These are phyloP conservation scores for Anhinga rufa DNA, from an alignment of 2,113 vertebrate species.

Conservation along the genomic window DNA sequence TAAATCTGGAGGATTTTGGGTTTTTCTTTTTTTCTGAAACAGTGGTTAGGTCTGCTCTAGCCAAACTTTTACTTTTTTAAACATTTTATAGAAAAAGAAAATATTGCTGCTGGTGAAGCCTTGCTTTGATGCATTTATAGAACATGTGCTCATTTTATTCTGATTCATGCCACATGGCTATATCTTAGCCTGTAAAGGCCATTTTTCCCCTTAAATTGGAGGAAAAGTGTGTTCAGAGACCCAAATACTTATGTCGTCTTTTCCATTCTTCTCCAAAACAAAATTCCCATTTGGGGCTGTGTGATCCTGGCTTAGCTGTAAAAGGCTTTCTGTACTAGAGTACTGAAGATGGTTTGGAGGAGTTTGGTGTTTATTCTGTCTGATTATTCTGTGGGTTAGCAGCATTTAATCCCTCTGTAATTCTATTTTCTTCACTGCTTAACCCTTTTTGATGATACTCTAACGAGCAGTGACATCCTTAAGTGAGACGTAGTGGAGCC, in stretches of 20 bases:
- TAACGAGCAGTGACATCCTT: neutral
- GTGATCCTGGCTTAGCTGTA: neutral
- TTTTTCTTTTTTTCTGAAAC: neutral
- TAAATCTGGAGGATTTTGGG: neutral
- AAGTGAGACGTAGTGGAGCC: neutral
- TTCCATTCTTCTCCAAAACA: neutral
- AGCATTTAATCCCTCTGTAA: neutral
- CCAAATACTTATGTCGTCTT: neutral
- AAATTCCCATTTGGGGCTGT: neutral
- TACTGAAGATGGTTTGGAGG: neutral
- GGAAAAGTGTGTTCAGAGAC: neutral
- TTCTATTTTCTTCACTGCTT: neutral
- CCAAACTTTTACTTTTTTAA: constrained; percentile 25
- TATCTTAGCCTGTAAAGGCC: neutral
- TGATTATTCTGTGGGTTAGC: neutral
- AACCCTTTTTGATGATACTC: neutral
- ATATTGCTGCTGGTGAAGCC: neutral
- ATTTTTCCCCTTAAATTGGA: neutral
- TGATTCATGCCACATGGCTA: constrained; percentile 3
- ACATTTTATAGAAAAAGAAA: constrained; percentile 32
- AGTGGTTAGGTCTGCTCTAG: neutral
- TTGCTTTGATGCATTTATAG: constrained; percentile 29
- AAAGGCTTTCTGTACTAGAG: neutral
- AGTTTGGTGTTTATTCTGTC: neutral
- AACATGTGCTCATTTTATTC: constrained; percentile 16